Evolutionary conservation across 2,797 vertebrate species (phyloP).

Genomic region (Myotis myotis): DNA sequence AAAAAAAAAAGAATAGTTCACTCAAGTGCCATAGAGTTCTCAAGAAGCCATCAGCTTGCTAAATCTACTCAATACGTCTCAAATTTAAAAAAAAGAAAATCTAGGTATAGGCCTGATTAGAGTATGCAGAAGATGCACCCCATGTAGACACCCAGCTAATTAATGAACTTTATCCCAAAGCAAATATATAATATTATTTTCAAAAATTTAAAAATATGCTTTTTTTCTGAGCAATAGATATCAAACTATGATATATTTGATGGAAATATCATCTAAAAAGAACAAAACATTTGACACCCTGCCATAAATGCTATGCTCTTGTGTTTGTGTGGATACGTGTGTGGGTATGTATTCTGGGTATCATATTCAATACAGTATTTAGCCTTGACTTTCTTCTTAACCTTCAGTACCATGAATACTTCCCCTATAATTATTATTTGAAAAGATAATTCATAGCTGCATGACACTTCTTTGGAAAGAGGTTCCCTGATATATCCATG

Average conservation of each 20-base stretch:
- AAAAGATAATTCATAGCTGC: background rate
- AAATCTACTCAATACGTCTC: background rate
- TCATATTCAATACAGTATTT: background rate
- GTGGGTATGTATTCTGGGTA: background rate
- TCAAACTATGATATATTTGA: background rate
- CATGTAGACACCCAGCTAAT: background rate
- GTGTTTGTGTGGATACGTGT: background rate
- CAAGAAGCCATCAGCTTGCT: background rate
- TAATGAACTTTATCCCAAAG: background rate
- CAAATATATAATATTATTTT: background rate
- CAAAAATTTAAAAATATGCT: background rate
- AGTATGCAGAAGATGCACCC: background rate
- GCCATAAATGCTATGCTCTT: background rate
- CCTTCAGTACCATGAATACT: background rate
- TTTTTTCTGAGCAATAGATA: background rate
- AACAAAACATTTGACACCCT: background rate
- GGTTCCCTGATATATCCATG: background rate
- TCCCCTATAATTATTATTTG: background rate
- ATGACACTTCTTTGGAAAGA: background rate
- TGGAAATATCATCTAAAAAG: background rate
- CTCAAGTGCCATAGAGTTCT: background rate
- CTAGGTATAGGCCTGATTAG: background rate
- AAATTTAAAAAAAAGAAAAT: conserved; percentile 9
- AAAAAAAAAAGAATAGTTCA: background rate
- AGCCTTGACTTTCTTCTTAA: background rate